These are phyloP conservation scores for Globia sparganii DNA, from an alignment of 2,888 invertebrate genomes.

Conservation along the genomic window DNA sequence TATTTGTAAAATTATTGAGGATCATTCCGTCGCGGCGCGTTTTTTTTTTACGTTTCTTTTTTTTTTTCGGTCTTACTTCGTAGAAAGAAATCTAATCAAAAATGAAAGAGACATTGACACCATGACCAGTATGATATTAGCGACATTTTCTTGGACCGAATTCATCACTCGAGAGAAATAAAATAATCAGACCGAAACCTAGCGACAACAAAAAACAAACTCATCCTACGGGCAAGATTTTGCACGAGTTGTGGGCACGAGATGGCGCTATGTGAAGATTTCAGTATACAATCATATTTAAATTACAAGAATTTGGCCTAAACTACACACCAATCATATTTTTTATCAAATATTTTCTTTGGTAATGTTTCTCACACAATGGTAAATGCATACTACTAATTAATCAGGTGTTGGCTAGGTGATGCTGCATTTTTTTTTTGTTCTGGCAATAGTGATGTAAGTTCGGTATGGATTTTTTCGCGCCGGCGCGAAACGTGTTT, in stretches of 20 bases:
- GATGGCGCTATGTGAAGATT: constrained; percentile 28
- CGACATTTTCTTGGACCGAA: neutral
- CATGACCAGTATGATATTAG: neutral
- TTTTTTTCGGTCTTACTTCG: too few relatives aligned
- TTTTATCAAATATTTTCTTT: neutral
- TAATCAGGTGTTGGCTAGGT: neutral
- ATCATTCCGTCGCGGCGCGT: too few relatives aligned
- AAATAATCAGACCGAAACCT: neutral
- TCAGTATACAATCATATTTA: neutral
- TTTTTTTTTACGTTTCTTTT: too few relatives aligned
- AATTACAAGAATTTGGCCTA: neutral
- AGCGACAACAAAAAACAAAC: constrained; percentile 1
- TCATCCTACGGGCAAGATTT: neutral
- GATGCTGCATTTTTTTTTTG: constrained; percentile 33
- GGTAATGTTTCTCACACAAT: neutral
- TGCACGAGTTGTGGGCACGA: constrained; percentile 20
- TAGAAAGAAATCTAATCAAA: neutral
- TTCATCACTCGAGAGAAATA: neutral
- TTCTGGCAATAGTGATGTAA: constrained; percentile 52
- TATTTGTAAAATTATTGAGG: too few relatives aligned
- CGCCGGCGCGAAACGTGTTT: constrained; percentile 88
- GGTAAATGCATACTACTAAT: neutral
- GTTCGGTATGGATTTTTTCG: constrained; percentile 86
- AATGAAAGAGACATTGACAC: neutral
- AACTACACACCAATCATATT: neutral